phyloP scores from a whole-genome alignment of 2,113 vertebrate genomes.

The Hypomesus transpacificus region DNA sequence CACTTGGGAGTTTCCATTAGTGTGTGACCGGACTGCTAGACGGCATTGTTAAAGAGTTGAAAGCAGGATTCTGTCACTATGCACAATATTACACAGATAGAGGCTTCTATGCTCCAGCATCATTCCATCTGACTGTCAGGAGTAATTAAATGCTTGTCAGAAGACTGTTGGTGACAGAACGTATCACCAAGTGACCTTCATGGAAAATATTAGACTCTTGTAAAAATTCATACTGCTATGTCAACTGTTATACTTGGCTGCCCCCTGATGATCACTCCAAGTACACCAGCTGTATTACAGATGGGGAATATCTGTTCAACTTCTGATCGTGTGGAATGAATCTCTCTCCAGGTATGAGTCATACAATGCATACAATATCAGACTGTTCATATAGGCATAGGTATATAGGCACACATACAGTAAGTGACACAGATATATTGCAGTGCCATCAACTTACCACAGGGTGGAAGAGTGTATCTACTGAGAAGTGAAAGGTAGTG shows the following conservation, averaged over 20 bases:
- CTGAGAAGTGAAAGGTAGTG: neutral
- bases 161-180: conserved; percentile 59
- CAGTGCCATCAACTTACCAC: conserved; percentile 1
- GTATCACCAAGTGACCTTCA: conserved; percentile 42
- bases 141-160: conserved; percentile 66
- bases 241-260: conserved; percentile 34
- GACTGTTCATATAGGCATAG: neutral
- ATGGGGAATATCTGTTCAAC: neutral
- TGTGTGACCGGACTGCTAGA: conserved; percentile 28
- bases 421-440: neutral
- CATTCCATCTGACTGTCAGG: conserved; percentile 28
- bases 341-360: too few species aligned
- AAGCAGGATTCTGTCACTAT: conserved; percentile 67
- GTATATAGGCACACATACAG: neutral
- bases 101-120: conserved; percentile 31
- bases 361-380: too few species aligned
- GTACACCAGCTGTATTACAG: neutral
- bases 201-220: conserved; percentile 27
- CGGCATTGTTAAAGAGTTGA: conserved; percentile 47
- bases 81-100: conserved; percentile 63
- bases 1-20: neutral
- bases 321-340: neutral
- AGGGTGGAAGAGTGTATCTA: conserved; percentile 7
- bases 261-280: conserved; percentile 49
- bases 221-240: neutral